Evolutionary conservation across 2,113 vertebrate species (phyloP).

Genomic region (Indicator indicator): DNA sequence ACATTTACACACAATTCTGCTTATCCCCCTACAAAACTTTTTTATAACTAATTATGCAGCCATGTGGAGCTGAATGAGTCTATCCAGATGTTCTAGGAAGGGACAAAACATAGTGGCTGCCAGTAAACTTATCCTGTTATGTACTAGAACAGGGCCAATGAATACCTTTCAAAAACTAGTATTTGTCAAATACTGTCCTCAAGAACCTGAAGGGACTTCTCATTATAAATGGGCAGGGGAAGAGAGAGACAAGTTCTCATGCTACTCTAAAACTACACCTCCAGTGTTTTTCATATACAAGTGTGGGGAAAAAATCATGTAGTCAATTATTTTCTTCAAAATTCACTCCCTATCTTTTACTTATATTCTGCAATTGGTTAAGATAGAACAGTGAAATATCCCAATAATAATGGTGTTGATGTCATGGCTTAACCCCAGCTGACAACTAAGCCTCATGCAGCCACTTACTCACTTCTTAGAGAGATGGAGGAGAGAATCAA

Average conservation of each 20-base stretch:
- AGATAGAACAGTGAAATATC: neutral
- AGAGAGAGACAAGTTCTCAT: neutral
- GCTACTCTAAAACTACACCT: neutral
- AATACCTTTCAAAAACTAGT: neutral
- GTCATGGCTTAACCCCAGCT: neutral
- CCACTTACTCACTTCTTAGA: neutral
- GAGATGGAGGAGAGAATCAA: neutral
- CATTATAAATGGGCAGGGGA: neutral
- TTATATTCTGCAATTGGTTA: neutral
- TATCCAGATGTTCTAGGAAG: slow-evolving; percentile 39
- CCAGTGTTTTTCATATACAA: neutral
- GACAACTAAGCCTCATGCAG: neutral
- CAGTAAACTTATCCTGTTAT: neutral
- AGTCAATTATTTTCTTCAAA: neutral
- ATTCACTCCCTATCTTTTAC: neutral
- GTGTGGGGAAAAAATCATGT: neutral
- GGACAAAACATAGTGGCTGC: neutral
- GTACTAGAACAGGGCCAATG: neutral
- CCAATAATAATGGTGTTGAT: neutral
- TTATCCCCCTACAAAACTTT: slow-evolving; percentile 2
- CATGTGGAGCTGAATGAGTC: neutral
- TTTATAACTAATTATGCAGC: slow-evolving; percentile 3
- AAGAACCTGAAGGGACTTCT: neutral
- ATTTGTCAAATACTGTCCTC: neutral
- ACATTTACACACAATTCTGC: slow-evolving; percentile 14